Base-by-base conservation (phyloP, 2,888 invertebrate genomes). In the Hanleya hanleyi region DNA sequence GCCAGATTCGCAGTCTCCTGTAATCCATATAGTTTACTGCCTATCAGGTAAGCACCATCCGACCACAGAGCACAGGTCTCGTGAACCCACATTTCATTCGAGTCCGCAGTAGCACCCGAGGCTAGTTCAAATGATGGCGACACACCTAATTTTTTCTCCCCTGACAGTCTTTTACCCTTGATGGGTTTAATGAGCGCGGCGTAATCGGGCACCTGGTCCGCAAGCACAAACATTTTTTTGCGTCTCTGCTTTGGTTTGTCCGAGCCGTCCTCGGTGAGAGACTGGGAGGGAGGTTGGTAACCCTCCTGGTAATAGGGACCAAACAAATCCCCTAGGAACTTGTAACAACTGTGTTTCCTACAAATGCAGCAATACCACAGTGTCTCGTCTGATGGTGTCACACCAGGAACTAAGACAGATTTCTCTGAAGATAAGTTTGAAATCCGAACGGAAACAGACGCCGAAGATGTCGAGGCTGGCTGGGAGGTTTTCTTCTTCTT, bases 21-120 rank as follows among this genome's bases (percentile, higher is more conserved):
- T 65, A 91, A 81, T 15, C 91, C 91, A 75, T 86, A 86, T 12
- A 91, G 79, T 70, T 86, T 88, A 51, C 83, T 80, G 15, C 88
- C 90, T 26, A 95, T 94, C 83, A 97, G 91, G 86, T 94, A 94
- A 74, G 97, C 94, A 38, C 96, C 96, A 33, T 95, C 94, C 74
- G 97, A 95, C 97, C 97, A 97, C 79, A 96, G 93, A 49, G 94
- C 94, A 91, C 97, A 97, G 81, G 94, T 94, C 88, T 96, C 96
- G 91, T 97, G 97, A 83, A 96, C 92, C 97, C 97, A 97, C 78
- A 96, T 94, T 91, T 97, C 97, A 78, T 92, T 93, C 47, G 86
- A 83, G 67, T 75, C 66, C 37, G 71, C 74, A 5, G 22, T 37
- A 64, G 37, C 35, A 57, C 57, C 57, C 22, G 57, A 57, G 22